These are phyloP conservation scores for Brachypodius melanocephalos DNA, from an alignment of 2,113 vertebrate species.

Conservation along the genomic window DNA sequence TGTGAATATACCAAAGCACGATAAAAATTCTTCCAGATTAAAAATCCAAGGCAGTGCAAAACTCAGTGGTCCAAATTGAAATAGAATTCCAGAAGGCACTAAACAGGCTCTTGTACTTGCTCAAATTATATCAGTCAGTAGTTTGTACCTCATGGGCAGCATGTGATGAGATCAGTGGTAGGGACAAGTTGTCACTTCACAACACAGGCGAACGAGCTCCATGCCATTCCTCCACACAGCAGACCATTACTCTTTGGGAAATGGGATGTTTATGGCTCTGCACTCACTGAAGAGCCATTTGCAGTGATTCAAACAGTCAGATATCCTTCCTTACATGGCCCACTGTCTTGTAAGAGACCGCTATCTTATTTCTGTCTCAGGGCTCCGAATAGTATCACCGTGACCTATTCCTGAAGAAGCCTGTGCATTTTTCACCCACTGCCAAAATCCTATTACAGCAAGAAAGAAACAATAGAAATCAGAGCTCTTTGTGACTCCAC, in stretches of 20 bases:
- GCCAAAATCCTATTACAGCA: background rate
- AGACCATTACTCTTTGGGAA: background rate
- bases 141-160: background rate
- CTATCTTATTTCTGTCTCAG: background rate
- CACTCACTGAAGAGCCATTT: background rate
- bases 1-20: background rate
- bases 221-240: rapidly evolving
- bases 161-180: rapidly evolving
- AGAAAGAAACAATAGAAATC: background rate
- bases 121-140: background rate
- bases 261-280: background rate
- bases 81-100: background rate
- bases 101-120: background rate
- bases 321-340: background rate
- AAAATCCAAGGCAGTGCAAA: background rate
- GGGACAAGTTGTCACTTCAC: background rate
- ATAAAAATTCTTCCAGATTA: background rate
- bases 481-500: background rate
- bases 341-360: background rate
- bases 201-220: background rate
- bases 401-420: background rate
- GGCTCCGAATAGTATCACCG: background rate
- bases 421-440: background rate
- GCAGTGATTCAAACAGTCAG: background rate
- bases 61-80: background rate